phyloP scores from a whole-genome alignment of 2,888 invertebrate genomes.

The Colletes collaris region DNA sequence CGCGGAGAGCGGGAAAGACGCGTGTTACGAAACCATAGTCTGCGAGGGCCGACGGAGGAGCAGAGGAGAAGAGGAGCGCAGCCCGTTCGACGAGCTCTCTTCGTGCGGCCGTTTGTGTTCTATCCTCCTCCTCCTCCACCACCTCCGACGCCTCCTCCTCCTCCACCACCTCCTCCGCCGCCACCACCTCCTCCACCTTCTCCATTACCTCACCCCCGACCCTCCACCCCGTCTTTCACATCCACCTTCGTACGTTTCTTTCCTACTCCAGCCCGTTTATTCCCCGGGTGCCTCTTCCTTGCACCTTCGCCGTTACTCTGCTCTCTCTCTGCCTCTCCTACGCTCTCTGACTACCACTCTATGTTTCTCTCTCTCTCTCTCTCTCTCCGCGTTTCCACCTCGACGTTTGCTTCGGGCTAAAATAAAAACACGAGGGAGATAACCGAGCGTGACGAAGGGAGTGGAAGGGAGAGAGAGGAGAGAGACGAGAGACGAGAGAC shows the following conservation, averaged over 20 bases:
- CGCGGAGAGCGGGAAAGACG: conserved; percentile 64
- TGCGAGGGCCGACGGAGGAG: conserved; percentile 58
- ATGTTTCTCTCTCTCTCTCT: conserved; percentile 31
- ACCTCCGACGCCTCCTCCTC: conserved; percentile 15
- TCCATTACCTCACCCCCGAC: conserved; percentile 24
- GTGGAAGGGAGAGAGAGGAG: conserved; percentile 7
- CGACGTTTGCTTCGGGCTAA: conserved; percentile 76
- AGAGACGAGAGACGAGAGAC: conserved; percentile 13
- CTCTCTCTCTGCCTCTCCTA: conserved; percentile 14
- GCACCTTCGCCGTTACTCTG: conserved; percentile 31
- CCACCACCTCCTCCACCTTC: conserved; percentile 35
- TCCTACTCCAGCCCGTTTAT: conserved; percentile 47
- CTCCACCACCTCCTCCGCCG: conserved; percentile 24
- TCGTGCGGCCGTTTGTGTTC: conserved; percentile 68
- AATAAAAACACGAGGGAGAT: conserved; percentile 74
- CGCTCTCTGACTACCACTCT: conserved; percentile 11
- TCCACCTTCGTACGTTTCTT: conserved; percentile 57
- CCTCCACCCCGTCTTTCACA: conserved; percentile 40
- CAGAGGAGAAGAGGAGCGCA: conserved; percentile 60
- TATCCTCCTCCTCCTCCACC: conserved; percentile 58
- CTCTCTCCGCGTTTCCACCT: conserved; percentile 59
- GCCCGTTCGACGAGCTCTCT: conserved; percentile 75
- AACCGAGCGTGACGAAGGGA: conserved; percentile 43
- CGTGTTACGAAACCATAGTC: conserved; percentile 77
- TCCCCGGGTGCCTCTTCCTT: conserved; percentile 43